These are phyloP conservation scores for Celastrina argiolus DNA, from an alignment of 2,888 invertebrate genomes.

Conservation along the genomic window DNA sequence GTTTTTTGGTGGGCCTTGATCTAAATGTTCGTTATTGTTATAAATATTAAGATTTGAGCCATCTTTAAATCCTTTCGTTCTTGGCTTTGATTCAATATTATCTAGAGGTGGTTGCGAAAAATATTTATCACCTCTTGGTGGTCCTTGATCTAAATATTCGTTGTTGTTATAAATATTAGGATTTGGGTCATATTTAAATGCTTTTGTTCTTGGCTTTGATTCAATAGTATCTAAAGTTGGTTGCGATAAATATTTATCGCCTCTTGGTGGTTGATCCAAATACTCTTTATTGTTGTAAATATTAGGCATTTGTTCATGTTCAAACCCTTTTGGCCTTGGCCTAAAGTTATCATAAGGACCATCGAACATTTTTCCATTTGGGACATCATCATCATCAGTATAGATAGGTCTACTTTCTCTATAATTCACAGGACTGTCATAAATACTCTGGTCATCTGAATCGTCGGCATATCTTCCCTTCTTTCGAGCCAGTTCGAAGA, in stretches of 20 bases:
- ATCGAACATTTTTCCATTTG: slow-evolving; percentile 17
- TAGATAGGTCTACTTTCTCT: slow-evolving; percentile 15
- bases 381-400: slow-evolving; percentile 20
- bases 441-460: background rate
- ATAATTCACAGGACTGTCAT: background rate
- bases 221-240: slow-evolving; percentile 37
- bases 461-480: slow-evolving; percentile 30
- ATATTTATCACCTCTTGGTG: slow-evolving; percentile 23
- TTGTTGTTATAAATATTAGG: background rate
- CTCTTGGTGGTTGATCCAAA: slow-evolving; percentile 19
- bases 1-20: slow-evolving; percentile 15
- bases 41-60: slow-evolving; percentile 22
- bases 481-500: slow-evolving; percentile 51
- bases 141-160: slow-evolving; percentile 2
- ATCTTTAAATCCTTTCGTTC: background rate
- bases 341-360: slow-evolving; percentile 24
- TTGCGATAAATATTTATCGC: slow-evolving; percentile 27
- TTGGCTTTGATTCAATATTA: slow-evolving; percentile 36
- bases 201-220: slow-evolving; percentile 27
- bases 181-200: slow-evolving; percentile 21
- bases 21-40: background rate
- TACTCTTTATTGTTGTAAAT: background rate
- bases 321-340: background rate
- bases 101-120: slow-evolving; percentile 33
- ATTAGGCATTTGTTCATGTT: slow-evolving; percentile 23